Percentiles rank a stretch among this genome's conserved stretches.
Evolutionary conservation across 2,113 vertebrate species (phyloP).

Genomic region (Notarius lentiginosus): DNA sequence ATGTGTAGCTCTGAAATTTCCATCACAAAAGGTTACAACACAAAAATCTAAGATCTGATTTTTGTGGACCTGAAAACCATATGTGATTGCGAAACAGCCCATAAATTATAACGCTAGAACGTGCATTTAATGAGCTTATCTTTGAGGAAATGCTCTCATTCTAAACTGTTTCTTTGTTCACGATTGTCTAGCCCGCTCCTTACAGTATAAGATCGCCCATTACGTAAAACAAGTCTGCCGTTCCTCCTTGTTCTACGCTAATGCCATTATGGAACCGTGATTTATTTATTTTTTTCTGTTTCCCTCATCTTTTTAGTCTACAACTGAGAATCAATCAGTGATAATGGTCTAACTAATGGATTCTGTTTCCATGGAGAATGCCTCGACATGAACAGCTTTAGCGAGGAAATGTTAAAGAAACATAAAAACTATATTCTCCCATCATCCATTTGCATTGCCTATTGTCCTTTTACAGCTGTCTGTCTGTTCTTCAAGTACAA

Average conservation of each 20-base stretch:
- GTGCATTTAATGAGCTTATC: no score
- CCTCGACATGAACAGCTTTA: constrained; percentile 3
- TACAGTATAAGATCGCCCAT: background rate
- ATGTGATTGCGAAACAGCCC: no score
- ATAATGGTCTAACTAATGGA: constrained; percentile 26
- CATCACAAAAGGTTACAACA: no score
- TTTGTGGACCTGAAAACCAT: no score
- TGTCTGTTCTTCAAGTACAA: constrained; percentile 23
- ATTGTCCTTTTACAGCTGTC: constrained; percentile 32
- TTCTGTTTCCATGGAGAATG: constrained; percentile 20
- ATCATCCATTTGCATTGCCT: background rate
- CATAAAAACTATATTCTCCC: background rate
- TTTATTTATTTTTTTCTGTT: background rate
- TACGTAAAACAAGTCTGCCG: background rate
- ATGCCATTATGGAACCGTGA: background rate
- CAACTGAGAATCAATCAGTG: constrained; percentile 12
- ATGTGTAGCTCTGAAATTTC: no score
- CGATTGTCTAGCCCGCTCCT: background rate
- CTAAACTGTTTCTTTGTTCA: background rate
- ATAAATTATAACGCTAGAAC: no score
- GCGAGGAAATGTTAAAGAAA: constrained; percentile 22
- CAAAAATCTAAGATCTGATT: no score
- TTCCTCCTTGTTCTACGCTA: background rate
- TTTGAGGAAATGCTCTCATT: no score
- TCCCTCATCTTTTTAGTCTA: background rate